phyloP scores from a whole-genome alignment of 2,888 invertebrate species.

The Zelleria hepariella region DNA sequence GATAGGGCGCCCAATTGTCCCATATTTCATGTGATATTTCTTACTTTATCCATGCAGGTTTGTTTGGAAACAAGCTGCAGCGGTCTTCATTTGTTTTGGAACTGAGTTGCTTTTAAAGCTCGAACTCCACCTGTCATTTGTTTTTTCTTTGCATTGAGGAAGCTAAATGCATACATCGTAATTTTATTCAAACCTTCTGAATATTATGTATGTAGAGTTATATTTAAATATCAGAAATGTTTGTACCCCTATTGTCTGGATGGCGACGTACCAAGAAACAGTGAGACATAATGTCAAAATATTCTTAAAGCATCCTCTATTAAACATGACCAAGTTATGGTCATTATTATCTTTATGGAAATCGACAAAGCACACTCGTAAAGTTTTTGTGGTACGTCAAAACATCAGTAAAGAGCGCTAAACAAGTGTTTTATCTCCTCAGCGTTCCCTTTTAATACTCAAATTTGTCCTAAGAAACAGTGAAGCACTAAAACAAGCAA shows the following conservation, averaged over 20 bases:
- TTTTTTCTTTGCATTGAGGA: too few relatives aligned
- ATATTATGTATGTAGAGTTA: too few relatives aligned
- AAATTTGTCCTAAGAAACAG: slow-evolving; percentile 30
- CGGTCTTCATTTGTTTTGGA: not conserved
- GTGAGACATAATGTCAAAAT: not conserved
- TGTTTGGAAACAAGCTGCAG: not conserved
- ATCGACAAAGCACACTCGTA: slow-evolving; percentile 24
- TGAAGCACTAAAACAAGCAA: slow-evolving; percentile 33
- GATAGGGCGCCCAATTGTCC: slow-evolving; percentile 29
- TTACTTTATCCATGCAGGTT: not conserved
- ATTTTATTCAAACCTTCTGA: too few relatives aligned
- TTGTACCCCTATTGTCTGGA: not conserved
- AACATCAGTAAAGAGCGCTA: slow-evolving; percentile 32
- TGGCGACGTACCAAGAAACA: not conserved
- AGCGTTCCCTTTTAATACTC: slow-evolving; percentile 29
- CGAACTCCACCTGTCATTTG: too few relatives aligned
- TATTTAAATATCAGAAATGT: too few relatives aligned
- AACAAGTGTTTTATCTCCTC: slow-evolving; percentile 29
- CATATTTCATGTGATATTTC: slow-evolving; percentile 11
- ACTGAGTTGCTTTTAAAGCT: too few relatives aligned
- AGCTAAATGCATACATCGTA: too few relatives aligned
- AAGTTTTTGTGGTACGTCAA: slow-evolving; percentile 30
- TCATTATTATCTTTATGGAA: slow-evolving; percentile 23
- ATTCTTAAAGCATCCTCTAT: not conserved
- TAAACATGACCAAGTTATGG: slow-evolving; percentile 3